phyloP scores from a whole-genome alignment of 2,888 invertebrate genomes.

The Acholoe squamosa region DNA sequence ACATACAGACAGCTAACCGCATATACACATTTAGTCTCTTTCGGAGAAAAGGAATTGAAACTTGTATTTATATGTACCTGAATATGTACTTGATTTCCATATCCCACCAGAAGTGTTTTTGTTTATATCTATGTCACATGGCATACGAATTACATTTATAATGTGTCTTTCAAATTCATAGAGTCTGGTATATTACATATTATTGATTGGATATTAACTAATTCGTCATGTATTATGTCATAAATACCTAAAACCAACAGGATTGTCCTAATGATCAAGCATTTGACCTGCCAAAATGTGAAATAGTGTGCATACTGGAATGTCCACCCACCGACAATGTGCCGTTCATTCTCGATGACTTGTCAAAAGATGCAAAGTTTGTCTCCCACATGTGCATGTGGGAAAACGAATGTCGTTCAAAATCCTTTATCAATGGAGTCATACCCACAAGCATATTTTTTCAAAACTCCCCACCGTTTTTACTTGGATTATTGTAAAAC shows the following conservation, averaged over 20 bases:
- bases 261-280: neutral
- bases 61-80: neutral
- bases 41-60: neutral
- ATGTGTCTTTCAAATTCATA: neutral
- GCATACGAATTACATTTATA: neutral
- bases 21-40: neutral
- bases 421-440: too few relatives aligned
- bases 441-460: too few relatives aligned
- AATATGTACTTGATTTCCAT: neutral
- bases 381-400: too few relatives aligned
- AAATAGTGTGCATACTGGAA: too few relatives aligned
- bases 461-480: too few relatives aligned
- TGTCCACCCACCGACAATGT: too few relatives aligned
- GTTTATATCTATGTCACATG: neutral
- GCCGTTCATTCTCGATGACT: neutral
- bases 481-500: too few relatives aligned
- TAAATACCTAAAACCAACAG: neutral
- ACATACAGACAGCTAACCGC: slow-evolving; percentile 1
- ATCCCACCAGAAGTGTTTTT: slow-evolving; percentile 46
- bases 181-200: neutral
- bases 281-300: neutral
- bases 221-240: neutral
- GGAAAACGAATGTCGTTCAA: too few relatives aligned
- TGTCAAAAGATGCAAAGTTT: neutral
- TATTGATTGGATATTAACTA: neutral